Base-by-base conservation (phyloP, 2,113 vertebrate species). In the Mesitornis unicolor region DNA sequence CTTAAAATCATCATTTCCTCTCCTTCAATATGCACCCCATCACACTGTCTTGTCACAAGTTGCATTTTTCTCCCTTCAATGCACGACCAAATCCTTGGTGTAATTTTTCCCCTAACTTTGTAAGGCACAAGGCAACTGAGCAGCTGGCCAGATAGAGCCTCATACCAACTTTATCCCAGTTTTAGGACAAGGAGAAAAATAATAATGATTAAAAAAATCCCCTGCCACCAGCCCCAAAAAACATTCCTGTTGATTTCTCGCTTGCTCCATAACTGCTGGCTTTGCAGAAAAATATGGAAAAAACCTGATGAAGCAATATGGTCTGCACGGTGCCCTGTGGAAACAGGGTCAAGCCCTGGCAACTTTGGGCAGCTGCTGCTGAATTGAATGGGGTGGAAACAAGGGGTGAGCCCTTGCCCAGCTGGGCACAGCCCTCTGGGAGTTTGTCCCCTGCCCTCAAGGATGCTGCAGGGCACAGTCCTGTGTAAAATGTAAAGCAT, bases 21-120 rank as follows among this genome's bases (percentile, higher is more conserved):
- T 3, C 31, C 19, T 68, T 21, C 6, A 2, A 47, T 31, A 42
- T 0, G 2, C 11, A 64, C 14, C 6, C 4, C 3, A 1, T 18
- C 56, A 71, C 20, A 17, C 38, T 35, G 11, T 20, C 31, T 40
- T 33, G 18, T 42, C 47, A 76, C 42, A 84, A 38, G 43, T 17
- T 81, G 24, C 18, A 28, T 68, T 50, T 64, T 70, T 31, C 8
- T 35, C 51, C 56, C 35, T 81, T 89, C 17, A 36, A 0, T 89
- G 87, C 33, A 67, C 61, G 40, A 51, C 56, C 3, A 1, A 90
- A 45, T 4, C 28, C 40, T 70, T 36, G 15, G 16, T 13, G 7
- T 11, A 6, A 60, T 56, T 92, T 87, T 51, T 48, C 6, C n/a
- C 14, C 28, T 43, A 47, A 38, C 31, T 56, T 85, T 60, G 82